Evolutionary conservation across 2,113 vertebrate genomes (phyloP).

Genomic region (Limanda limanda): DNA sequence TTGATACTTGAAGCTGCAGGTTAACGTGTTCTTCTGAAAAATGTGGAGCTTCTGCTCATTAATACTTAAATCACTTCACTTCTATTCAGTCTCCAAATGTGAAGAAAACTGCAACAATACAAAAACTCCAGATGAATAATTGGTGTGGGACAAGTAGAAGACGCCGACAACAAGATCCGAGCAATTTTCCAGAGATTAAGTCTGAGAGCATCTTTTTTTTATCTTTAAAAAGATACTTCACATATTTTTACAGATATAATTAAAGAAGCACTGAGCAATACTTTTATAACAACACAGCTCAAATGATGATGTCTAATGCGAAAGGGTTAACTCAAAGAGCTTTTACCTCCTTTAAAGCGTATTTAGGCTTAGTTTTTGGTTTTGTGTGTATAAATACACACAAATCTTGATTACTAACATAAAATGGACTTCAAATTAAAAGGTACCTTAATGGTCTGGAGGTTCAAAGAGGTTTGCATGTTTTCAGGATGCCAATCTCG

Average conservation of each 20-base stretch:
- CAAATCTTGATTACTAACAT: no score
- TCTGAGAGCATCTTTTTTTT: no score
- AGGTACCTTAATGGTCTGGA: neutral
- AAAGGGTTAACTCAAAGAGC: no score
- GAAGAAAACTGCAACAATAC: neutral
- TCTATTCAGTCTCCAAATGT: neutral
- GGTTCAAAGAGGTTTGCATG: neutral
- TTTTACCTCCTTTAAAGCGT: neutral
- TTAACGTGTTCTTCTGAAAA: neutral
- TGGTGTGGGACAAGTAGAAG: no score
- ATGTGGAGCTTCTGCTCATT: neutral
- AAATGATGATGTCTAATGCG: no score
- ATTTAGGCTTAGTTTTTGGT: neutral
- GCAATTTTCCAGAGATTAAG: no score
- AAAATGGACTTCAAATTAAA: neutral
- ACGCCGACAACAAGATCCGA: neutral
- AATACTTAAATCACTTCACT: neutral
- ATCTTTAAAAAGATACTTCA: no score
- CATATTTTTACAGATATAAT: no score
- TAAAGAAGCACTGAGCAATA: no score
- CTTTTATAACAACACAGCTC: no score
- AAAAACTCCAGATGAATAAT: no score
- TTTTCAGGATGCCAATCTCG: neutral
- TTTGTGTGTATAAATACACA: no score
- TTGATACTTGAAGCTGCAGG: neutral